Base-by-base conservation (phyloP, 2,888 invertebrate genomes). In the Celastrina argiolus region DNA sequence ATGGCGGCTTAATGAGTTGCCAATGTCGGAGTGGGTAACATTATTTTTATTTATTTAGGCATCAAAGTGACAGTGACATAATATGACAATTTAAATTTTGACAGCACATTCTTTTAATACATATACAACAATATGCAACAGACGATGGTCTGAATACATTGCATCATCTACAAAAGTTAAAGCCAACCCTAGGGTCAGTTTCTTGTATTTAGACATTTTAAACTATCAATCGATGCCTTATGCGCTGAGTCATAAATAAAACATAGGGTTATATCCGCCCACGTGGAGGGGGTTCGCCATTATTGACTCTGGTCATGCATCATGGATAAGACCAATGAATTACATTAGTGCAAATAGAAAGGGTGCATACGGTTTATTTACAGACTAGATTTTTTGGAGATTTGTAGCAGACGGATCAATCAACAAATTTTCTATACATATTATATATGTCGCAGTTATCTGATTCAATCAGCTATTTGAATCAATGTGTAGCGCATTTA, bases 281-380 rank as follows among this genome's bases (percentile, higher is more conserved):
- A n/a, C 63, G 16, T 16, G 36, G 59, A 36, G 39, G 61, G 59
- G 34, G 59, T 34, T 34, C 18, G 51, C 61, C 36, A 36, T 39
- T 65, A 73, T 73, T 71, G 74, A 73, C 70, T 69, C 65, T 42
- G 70, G 70, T 69, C 73, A 77, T 75, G 74, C 75, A 76, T 77
- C 75, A 76, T 77, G 76, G 72, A 78, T 77, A 72, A 75, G 74
- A 74, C 74, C 72, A 75, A 76, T 77, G 77, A 75, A 78, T 76
- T 76, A 76, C 75, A 75, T 75, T 75, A 70, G 74, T 69, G 70
- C 82, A 83, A 86, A 83, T 78, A 83, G 80, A 85, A 61, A 85
- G 83, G 85, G 87, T 83, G 82, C 78, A 79, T 76, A 77, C 74
- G 73, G 73, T 72, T 51, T 51, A 51, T 51, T 51, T 51, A 51